Base-by-base conservation (phyloP, 2,888 invertebrate species). In the Spatulosminthurus flaviceps region DNA sequence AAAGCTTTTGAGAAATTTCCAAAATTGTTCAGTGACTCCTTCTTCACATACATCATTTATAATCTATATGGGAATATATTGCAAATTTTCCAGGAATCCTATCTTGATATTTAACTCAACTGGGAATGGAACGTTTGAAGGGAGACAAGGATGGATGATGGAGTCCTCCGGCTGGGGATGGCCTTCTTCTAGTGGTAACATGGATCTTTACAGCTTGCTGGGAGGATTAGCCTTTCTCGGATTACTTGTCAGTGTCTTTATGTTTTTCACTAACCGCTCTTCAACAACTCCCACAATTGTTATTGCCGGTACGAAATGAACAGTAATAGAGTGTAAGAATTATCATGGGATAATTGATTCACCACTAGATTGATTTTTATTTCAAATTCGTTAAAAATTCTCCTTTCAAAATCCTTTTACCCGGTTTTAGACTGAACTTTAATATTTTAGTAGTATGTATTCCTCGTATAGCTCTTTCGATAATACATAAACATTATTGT, bases 161-260 rank as follows among this genome's bases (percentile, higher is more conserved):
- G 64, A 24, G 2, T 22, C 64, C 16, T 21, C 60, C 4, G 74
- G 74, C 26, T 74, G 74, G 74, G 74, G 74, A 28, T 74, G 61
- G 51, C 74, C 74, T n/a, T 11, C 19, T 9, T n/a, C 29, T 24
- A 24, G 28, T 22, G 11, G 51, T 29, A 70, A 77, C 67, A 11
- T 69, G n/a, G 77, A 77, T 22, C 26, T 77, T 69, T 77, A 77
- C 77, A 77, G 77, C 60, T 28, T 77, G 7, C 60, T 77, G 1
- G 77, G 69, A 5, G 77, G 77, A 1, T 29, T 77, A 13, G 60
- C 70, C 26, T 77, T 77, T 28, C 51, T 77, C 21, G 72, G 72
- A 22, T 43, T 72, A 19, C 1, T 72, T 22, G 51, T 22, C 72
- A 51, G 43, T 26, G 16, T 72, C 2, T 72, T 72, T 26, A 24